These are phyloP conservation scores for Pristionchus exspectatus DNA, from an alignment of 2,888 invertebrate species.

Conservation along the genomic window DNA sequence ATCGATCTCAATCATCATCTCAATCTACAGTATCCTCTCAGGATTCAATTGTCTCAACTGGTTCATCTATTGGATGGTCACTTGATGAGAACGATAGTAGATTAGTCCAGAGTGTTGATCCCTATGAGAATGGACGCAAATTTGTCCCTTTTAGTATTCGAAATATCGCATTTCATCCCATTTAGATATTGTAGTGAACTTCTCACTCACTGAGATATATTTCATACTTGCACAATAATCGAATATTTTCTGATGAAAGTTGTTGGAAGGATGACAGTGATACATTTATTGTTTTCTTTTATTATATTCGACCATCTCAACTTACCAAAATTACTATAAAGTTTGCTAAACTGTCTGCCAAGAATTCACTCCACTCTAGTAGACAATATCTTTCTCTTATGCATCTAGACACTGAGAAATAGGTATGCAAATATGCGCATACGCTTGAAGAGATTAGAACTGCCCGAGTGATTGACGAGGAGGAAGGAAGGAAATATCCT, in stretches of 20 bases:
- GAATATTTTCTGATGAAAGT: not conserved
- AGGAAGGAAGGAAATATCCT: constrained; percentile 25
- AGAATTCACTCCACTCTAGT: not conserved
- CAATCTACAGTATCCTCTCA: constrained; percentile 46
- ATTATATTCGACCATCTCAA: too few species aligned
- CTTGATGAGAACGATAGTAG: constrained; percentile 27
- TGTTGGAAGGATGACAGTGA: too few species aligned
- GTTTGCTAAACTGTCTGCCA: not conserved
- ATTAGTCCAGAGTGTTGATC: not conserved
- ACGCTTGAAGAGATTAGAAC: not conserved
- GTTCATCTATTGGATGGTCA: constrained; percentile 24
- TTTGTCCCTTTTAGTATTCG: not conserved
- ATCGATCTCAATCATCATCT: constrained; percentile 34
- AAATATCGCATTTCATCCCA: not conserved
- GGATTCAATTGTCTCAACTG: not conserved
- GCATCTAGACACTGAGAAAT: not conserved
- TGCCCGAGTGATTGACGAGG: constrained; percentile 16
- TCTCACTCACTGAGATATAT: not conserved
- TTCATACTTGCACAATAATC: not conserved
- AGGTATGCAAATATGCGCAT: not conserved
- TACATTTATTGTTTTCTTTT: too few species aligned
- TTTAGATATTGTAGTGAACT: not conserved
- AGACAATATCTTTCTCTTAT: not conserved
- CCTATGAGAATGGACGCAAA: constrained; percentile 29
- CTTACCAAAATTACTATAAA: too few species aligned